Base-by-base conservation (phyloP, 2,888 invertebrate species). In the Erebia ligea region DNA sequence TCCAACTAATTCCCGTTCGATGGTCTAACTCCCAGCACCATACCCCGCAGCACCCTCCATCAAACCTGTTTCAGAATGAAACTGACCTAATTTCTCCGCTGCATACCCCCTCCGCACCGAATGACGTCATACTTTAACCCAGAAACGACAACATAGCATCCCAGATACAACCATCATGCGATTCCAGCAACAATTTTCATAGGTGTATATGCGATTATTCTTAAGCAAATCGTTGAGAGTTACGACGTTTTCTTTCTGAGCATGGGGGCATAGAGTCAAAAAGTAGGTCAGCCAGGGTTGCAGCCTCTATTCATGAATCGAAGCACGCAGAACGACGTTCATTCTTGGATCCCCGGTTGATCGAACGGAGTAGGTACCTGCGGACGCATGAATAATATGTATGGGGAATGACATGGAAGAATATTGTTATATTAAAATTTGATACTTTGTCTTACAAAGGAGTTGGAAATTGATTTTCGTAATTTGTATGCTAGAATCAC, bases 241-340 rank as follows among this genome's bases (percentile, higher is more conserved):
- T 90, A 77, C 65, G 80, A 52, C 84, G 76, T 82, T 87, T 74
- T 65, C 73, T 73, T 75, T 73, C 56, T 77, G 75, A 15, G 59
- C 11, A 50, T 15, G 15, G 64, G 73, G 70, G 80, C 78, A 86
- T 86, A 77, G 85, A 88, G 93, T 94, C 94, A 90, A 91, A 94
- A 95, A 94, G 90, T 95, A 91, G 95, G 95, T 95, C 95, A 94
- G 90, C 90, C 93, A 93, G 94, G 95, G 95, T 94, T 95, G 94
- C 95, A 95, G 94, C 93, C 91, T 86, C 88, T 89, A 92, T 94
- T 95, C 90, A 95, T 93, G 93, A 94, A 93, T 92, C 92, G 92
- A 89, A 90, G 79, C 84, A 87, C 86, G 86, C 84, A 80, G 84
- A 80, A 82, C 86, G 90, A 86, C 87, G 85, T 91, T 91, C 92